Evolutionary conservation across 2,113 vertebrate species (phyloP).

Genomic region (Prionailurus bengalensis): DNA sequence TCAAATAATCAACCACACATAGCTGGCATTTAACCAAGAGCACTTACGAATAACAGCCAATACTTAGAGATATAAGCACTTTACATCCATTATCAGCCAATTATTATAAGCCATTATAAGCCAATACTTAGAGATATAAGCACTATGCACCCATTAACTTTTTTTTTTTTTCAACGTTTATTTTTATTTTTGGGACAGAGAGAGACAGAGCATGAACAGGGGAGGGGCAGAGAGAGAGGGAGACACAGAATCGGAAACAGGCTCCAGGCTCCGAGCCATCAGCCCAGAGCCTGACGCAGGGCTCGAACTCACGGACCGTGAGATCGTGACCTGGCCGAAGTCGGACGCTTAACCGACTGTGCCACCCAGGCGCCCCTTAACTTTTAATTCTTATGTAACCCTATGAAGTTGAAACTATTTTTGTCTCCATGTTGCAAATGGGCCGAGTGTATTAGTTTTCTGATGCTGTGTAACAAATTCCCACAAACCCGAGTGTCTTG

Average conservation of each 20-base stretch:
- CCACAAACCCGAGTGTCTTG: neutral
- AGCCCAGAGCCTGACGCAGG: too few species aligned
- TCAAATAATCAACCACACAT: constrained; percentile 19
- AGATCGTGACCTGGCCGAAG: too few species aligned
- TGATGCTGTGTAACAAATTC: neutral
- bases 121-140: too few species aligned
- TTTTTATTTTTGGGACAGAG: too few species aligned
- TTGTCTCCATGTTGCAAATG: neutral
- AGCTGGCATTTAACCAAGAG: neutral
- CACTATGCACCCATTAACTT: neutral
- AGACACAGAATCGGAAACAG: too few species aligned
- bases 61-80: neutral
- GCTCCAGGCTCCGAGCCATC: too few species aligned
- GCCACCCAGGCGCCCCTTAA: too few species aligned
- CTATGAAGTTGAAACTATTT: neutral
- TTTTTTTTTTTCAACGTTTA: neutral
- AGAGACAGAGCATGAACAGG: too few species aligned
- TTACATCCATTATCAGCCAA: neutral
- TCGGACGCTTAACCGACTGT: too few species aligned
- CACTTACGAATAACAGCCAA: neutral
- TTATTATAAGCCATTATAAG: too few species aligned
- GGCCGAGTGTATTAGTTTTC: neutral
- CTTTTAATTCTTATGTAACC: neutral
- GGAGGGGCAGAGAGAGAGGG: too few species aligned
- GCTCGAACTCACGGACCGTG: too few species aligned